Percentiles rank a stretch among this genome's conserved stretches.
These are phyloP conservation scores for Noctua fimbriata DNA, from an alignment of 2,888 invertebrate species.

Conservation along the genomic window DNA sequence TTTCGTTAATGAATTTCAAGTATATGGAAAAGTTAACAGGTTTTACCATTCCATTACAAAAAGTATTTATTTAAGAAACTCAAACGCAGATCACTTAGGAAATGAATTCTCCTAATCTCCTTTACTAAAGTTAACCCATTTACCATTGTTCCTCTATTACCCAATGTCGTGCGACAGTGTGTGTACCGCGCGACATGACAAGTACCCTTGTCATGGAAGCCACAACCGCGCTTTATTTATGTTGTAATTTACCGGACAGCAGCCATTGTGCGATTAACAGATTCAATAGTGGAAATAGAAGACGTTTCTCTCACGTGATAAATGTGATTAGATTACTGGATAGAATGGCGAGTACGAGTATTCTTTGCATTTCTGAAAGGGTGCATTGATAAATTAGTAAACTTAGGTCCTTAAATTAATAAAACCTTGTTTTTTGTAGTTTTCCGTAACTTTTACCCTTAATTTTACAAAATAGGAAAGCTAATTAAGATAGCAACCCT, in stretches of 20 bases:
- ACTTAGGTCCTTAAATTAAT: neutral
- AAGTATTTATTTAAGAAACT: neutral
- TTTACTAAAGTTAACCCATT: neutral
- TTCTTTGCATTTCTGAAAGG: neutral
- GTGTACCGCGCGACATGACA: neutral
- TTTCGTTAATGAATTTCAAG: neutral
- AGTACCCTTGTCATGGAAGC: neutral
- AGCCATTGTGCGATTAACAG: neutral
- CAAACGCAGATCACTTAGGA: neutral
- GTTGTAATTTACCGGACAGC: neutral
- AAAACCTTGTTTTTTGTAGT: neutral
- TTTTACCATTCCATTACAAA: neutral
- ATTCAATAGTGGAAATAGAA: neutral
- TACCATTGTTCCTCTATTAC: neutral
- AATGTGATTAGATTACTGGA: neutral
- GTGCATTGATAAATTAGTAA: neutral
- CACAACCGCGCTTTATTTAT: neutral
- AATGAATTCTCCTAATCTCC: neutral
- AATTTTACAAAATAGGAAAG: neutral
- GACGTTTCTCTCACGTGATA: neutral
- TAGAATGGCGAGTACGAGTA: neutral
- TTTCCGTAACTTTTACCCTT: neutral
- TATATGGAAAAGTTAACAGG: neutral
- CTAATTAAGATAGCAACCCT: neutral
- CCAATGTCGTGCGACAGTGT: neutral